Evolutionary conservation across 2,113 vertebrate genomes (phyloP).

Genomic region (Uria lomvia): DNA sequence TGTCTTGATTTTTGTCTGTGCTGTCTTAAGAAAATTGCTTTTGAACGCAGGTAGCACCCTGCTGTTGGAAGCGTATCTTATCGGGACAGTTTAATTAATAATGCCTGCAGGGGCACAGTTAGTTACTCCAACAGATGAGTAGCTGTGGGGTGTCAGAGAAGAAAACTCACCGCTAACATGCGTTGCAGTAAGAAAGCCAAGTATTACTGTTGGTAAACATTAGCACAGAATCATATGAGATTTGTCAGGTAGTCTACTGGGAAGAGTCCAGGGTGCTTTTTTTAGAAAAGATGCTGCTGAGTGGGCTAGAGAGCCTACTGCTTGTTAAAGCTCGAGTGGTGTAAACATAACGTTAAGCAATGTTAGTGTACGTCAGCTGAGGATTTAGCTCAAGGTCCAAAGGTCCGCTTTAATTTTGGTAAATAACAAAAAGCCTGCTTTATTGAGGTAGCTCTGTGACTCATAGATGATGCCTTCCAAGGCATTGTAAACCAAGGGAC

Average conservation of each 20-base stretch:
- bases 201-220: neutral
- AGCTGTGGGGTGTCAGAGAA: neutral
- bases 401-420: neutral
- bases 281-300: neutral
- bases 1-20: neutral
- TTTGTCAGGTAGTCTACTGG: neutral
- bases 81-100: fast-evolving
- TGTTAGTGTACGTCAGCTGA: neutral
- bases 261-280: neutral
- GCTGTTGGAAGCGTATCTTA: neutral
- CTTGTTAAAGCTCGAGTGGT: neutral
- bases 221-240: fast-evolving
- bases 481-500: neutral
- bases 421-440: neutral
- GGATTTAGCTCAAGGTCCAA: neutral
- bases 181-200: neutral
- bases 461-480: neutral
- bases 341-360: fast-evolving
- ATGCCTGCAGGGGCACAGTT: neutral
- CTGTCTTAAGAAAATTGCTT: neutral
- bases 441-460: neutral
- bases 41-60: fast-evolving
- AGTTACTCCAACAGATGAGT: no score
- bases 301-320: neutral
- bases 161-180: neutral